Evolutionary conservation across 2,797 vertebrate species (phyloP).

Genomic region (Pristis pectinata): DNA sequence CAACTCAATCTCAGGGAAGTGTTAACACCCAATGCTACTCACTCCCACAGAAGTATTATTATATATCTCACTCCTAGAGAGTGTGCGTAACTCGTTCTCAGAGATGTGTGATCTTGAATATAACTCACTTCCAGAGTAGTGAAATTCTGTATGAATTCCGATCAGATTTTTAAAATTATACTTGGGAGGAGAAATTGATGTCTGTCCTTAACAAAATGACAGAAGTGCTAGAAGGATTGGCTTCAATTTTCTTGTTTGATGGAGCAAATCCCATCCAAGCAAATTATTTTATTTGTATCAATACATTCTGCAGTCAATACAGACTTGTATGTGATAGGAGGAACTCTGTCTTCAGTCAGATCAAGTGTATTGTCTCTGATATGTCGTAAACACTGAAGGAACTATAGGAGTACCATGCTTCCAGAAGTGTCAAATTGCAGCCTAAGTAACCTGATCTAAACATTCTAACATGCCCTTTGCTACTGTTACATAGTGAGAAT

Average conservation of each 20-base stretch:
- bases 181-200: background rate
- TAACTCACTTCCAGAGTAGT: background rate
- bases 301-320: background rate
- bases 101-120: too few species aligned
- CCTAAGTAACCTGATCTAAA: background rate
- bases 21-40: background rate
- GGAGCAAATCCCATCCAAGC: background rate
- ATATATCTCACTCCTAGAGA: too few species aligned
- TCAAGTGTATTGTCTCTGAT: background rate
- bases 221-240: background rate
- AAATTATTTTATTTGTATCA: background rate
- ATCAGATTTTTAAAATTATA: background rate
- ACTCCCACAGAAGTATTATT: too few species aligned
- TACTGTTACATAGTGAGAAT: background rate
- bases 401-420: background rate
- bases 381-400: background rate
- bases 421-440: background rate
- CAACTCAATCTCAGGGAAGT: too few species aligned
- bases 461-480: background rate
- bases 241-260: background rate
- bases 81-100: too few species aligned
- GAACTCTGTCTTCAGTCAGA: background rate
- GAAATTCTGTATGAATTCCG: background rate
- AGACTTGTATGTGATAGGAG: background rate
- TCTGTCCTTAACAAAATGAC: background rate